Base-by-base conservation (phyloP, 2,113 vertebrate genomes). In the Aspidoscelis tigris region DNA sequence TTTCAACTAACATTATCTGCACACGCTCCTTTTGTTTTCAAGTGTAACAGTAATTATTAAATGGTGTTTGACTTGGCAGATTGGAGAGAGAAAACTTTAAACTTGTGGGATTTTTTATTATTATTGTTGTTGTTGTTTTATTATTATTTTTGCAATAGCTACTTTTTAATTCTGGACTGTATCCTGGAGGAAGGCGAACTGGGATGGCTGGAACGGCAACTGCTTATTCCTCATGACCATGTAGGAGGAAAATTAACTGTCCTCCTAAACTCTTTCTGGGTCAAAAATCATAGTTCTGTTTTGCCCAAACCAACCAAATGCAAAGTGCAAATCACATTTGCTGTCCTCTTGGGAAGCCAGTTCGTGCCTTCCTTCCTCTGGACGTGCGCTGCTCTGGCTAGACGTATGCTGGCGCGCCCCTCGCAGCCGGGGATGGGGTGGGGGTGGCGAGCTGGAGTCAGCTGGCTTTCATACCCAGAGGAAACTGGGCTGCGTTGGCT, bases 11-110 rank as follows among this genome's bases (percentile, higher is more conserved):
- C 88, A 82, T 50, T 50, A 5, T 65, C 66, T 24, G 58, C 44
- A 70, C 74, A 77, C 33, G 64, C 86, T 53, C 75, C 70, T 81
- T 81, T 64, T 89, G 24, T 91, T 84, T 90, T 91, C 68, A 81
- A 5, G 61, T 80, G 50, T 73, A 71, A 5, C 12, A 68, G 58
- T n/a, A 86, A 61, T 80, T 90, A 74, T 72, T 58, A 6, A 77
- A 53, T 68, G n/a, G 33, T 4, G 3, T 18, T 39, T 72, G 73
- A 33, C 58, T 64, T 22, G 58, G 3, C 55, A 9, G 50, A 33
- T 24, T 47, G 53, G 66, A 22, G 11, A 44, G 24, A 20, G 22
- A 33, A 50, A 64, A 1, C 0, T 43, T 64, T 73, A 47, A 47
- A 81, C 73, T 65, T 66, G 72, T 68, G 75, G 50, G 76, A 86